Percentiles rank a stretch among this genome's conserved stretches.
Evolutionary conservation across 64 coral and sea anemone genomes (phyloP).

Genomic region (Cladopsammia gracilis): DNA sequence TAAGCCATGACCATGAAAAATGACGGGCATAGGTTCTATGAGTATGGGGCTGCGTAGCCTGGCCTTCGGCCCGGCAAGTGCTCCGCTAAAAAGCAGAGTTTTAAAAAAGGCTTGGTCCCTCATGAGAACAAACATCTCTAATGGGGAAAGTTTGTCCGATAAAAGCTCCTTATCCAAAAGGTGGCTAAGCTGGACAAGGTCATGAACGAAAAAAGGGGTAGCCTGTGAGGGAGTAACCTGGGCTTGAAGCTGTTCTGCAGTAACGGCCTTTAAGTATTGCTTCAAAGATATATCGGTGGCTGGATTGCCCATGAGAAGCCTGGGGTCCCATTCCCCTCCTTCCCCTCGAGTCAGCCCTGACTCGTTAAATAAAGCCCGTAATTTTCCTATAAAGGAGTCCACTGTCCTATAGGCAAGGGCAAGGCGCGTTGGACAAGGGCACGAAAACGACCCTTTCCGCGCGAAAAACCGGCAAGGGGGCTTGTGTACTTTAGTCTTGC

Average conservation of each 20-base stretch:
- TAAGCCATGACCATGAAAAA: too few relatives aligned
- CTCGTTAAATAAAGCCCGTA: slow-evolving; percentile 55
- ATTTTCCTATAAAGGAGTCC: slow-evolving; percentile 59
- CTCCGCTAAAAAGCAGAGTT: too few relatives aligned
- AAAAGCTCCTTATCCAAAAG: neutral
- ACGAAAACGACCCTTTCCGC: neutral
- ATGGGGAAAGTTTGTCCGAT: neutral
- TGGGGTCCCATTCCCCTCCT: slow-evolving; percentile 30
- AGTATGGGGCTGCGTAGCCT: too few relatives aligned
- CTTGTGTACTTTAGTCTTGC: slow-evolving; percentile 11
- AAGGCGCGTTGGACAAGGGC: slow-evolving; percentile 31
- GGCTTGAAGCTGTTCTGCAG: slow-evolving; percentile 34
- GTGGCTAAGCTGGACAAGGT: neutral
- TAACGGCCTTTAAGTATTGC: slow-evolving; percentile 12
- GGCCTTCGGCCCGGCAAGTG: too few relatives aligned
- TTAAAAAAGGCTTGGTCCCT: too few relatives aligned
- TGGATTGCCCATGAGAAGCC: slow-evolving; percentile 30
- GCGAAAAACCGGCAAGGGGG: neutral
- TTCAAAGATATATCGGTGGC: neutral
- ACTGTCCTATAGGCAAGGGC: slow-evolving; percentile 55
- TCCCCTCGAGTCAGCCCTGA: neutral
- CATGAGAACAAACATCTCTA: neutral
- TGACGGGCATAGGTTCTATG: too few relatives aligned
- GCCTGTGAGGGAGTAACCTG: slow-evolving; percentile 24
- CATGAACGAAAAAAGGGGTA: slow-evolving; percentile 47